Base-by-base conservation (phyloP, 1,140 invertebrate genomes). In the Eumaeus atala region DNA sequence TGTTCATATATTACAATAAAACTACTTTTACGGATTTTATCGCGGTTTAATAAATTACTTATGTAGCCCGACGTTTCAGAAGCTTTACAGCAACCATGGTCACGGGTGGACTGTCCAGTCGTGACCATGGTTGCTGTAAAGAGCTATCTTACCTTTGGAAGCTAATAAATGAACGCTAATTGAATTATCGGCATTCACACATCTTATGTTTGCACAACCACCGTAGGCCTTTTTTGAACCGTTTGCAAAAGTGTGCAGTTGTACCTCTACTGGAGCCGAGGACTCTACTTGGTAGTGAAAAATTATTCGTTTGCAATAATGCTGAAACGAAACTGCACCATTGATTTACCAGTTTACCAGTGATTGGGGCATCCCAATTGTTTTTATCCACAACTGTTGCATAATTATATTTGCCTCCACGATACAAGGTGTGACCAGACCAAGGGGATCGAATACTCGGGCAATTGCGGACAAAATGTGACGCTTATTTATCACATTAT, bases 401-500 rank as follows among this genome's bases (percentile, higher is more conserved):
- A 79, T 28, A 8, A 74, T 18, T 18, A 67, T 51, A 57, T 79
- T 65, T 9, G 57, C 44, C 18, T 65, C 58, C n/a, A 74, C 40
- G 9, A 66, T 59, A 9, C 66, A 64, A 0, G 68, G 60, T 16
- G 54, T 56, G 8, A 78, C 18, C 10, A 77, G 56, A 1, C 77
- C 77, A 8, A 81, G 50, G 0, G 76, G 74, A 54, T 79, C 72
- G 61, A 73, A 81, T 28, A 77, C 56, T 49, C 54, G 60, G 17
- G 59, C 53, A 34, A 59, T 63, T 5, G 48, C 55, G 5, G 70
- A 65, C 35, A 67, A 37, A 16, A 72, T 59, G 1, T 12, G 44
- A 16, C 65, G 10, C 56, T 74, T 69, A 18, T 35, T 58, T n/a
- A 59, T 47, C 3, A 5, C 18, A 17, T 14, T 48, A 47, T 18